Percentiles rank a stretch among this genome's conserved stretches.
phyloP scores from a whole-genome alignment of 2,113 vertebrate species.

The Odontophorus gujanensis region DNA sequence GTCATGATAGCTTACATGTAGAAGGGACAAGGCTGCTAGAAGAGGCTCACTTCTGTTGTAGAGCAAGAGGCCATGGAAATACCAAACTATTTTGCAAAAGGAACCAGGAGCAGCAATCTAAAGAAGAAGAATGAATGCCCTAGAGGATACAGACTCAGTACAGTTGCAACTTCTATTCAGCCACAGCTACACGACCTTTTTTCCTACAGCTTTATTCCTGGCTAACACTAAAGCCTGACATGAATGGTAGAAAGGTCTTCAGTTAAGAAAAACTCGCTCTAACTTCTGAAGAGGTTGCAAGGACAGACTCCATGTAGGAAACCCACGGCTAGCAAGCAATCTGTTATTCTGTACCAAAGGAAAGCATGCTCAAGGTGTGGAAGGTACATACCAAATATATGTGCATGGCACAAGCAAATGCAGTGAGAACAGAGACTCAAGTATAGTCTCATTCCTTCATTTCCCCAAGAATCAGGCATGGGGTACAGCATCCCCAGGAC shows the following conservation, averaged over 20 bases:
- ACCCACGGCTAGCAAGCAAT: not conserved
- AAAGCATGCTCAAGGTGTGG: not conserved
- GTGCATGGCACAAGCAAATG: not conserved
- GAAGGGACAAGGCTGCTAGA: not conserved
- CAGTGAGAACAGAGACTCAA: not conserved
- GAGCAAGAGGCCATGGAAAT: not conserved
- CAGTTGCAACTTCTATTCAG: not conserved
- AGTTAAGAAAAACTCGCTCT: not conserved
- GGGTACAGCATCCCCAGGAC: not conserved
- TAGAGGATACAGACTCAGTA: not conserved
- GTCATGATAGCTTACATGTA: not conserved
- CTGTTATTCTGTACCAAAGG: not conserved
- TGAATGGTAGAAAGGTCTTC: not conserved
- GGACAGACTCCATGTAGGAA: not conserved
- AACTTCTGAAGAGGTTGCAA: not conserved
- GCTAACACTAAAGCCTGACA: not conserved
- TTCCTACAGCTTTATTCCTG: not conserved
- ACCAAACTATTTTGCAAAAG: not conserved
- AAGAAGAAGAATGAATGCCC: not conserved
- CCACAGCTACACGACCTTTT: not conserved
- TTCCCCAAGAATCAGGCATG: not conserved
- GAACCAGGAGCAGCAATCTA: not conserved
- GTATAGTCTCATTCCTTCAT: fast-evolving
- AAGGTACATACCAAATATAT: not conserved
- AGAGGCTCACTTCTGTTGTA: not conserved